These are phyloP conservation scores for Eutolmus rufibarbis DNA, from an alignment of 2,888 invertebrate species.

Conservation along the genomic window DNA sequence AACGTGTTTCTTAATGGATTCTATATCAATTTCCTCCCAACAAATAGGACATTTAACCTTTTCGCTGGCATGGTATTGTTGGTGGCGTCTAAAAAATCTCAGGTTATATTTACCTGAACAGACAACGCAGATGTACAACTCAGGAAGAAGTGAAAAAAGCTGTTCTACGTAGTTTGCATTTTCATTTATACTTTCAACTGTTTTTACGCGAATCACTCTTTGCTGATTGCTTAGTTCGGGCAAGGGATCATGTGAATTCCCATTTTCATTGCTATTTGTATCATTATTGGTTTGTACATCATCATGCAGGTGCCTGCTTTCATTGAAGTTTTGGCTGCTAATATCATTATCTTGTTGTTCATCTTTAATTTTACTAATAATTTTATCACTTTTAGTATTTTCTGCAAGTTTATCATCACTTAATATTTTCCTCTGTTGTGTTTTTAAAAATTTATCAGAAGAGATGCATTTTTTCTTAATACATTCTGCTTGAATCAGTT, in stretches of 20 bases:
- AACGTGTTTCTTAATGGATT: background rate
- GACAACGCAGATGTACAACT: background rate
- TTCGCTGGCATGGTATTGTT: background rate
- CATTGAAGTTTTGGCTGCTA: too few relatives aligned
- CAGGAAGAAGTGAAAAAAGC: background rate
- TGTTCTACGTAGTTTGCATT: background rate
- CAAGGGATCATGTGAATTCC: background rate
- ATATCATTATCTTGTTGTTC: too few relatives aligned
- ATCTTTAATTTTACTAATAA: too few relatives aligned
- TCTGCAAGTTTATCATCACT: background rate
- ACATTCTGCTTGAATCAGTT: background rate
- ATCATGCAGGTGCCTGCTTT: too few relatives aligned
- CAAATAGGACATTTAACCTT: background rate
- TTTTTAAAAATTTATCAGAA: background rate
- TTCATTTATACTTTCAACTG: background rate
- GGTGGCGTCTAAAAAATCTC: background rate
- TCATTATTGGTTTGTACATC: too few relatives aligned
- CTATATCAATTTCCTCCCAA: background rate
- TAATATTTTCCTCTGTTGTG: background rate
- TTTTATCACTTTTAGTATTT: too few relatives aligned
- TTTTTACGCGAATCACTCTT: background rate
- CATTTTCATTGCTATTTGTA: background rate
- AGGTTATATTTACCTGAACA: background rate
- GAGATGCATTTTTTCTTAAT: background rate
- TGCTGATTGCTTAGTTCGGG: background rate